Evolutionary conservation across 2,888 invertebrate species (phyloP), one percentile per base, ranked within the genome.

Genomic region (Rugalucina vietnamica): DNA sequence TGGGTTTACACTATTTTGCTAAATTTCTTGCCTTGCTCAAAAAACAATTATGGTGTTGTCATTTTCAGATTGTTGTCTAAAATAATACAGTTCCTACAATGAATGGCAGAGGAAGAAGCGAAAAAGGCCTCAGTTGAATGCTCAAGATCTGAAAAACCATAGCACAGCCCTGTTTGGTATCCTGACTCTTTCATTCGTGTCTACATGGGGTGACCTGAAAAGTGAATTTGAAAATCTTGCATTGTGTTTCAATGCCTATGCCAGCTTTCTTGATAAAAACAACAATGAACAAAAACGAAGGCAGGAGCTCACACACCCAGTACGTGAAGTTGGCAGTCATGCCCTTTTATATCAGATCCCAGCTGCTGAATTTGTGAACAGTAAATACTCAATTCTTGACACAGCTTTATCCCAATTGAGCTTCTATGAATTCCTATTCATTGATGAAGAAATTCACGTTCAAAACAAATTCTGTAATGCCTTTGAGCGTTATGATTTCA

Each of bases 101-200:
- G 81, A 84, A 39, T 84, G 37, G 24, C 76, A 43, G 29, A 57
- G 27, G 36, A 81, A 84, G 50, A 70, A 76, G 24, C 76, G 81
- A 34, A 70, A 76, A 29, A 43, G 74, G 14, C 81, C 77, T 12
- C 54, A 49, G 14, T 8, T 84, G 18, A 37, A n/a, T 27, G 69
- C 75, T 32, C 2, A 14, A 12, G 70, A 84, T 1, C 54, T 84
- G 60, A 73, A 75, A 8, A 65, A 29, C 3, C 79, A 78, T 49
- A 49, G 70, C 12, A 24, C 21, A 43, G n/a, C 73, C 0, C 0
- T 84, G 36, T 81, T 84, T 29, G 27, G 76, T 0, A 3, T 85
- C 3, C 24, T 43, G 10, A 36, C 72, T 5, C 14, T 37, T 4
- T 27, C n/a, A 12, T 76, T 49, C 29, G 65, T 70, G 18, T 5